Percentiles rank a stretch among this genome's conserved stretches.
phyloP scores from a whole-genome alignment of 2,888 invertebrate species.

The Brachyptera putata region DNA sequence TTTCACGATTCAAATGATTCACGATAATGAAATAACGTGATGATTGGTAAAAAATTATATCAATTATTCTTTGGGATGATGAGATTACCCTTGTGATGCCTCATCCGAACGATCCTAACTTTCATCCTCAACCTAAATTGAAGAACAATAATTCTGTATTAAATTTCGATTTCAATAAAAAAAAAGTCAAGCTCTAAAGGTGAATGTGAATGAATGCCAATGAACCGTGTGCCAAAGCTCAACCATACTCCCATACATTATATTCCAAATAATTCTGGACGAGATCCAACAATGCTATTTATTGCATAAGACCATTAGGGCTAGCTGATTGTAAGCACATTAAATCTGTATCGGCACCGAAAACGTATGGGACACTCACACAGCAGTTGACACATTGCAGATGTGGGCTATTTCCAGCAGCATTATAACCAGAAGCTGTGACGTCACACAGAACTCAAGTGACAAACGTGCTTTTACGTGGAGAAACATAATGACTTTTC shows the following conservation, averaged over 20 bases:
- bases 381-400: slow-evolving; percentile 23
- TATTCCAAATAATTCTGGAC: background rate
- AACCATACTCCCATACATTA: background rate
- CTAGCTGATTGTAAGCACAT: slow-evolving; percentile 16
- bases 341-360: background rate
- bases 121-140: too few relatives aligned
- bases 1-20: too few relatives aligned
- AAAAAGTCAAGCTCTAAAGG: too few relatives aligned
- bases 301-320: slow-evolving; percentile 16
- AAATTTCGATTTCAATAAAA: too few relatives aligned
- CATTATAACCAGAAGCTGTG: background rate
- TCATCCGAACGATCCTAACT: too few relatives aligned
- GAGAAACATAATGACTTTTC: background rate
- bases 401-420: slow-evolving; percentile 24
- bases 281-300: slow-evolving; percentile 15
- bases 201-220: too few relatives aligned
- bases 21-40: too few relatives aligned
- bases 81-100: too few relatives aligned
- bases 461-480: slow-evolving; percentile 9
- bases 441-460: slow-evolving; percentile 20
- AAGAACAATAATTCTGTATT: too few relatives aligned
- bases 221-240: background rate
- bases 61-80: too few relatives aligned
- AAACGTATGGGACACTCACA: background rate
- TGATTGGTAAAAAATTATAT: too few relatives aligned